Percentiles rank a stretch among this genome's conserved stretches.
These are phyloP conservation scores for Thysanoteuthis rhombus DNA, from an alignment of 2,888 invertebrate genomes.

Conservation along the genomic window DNA sequence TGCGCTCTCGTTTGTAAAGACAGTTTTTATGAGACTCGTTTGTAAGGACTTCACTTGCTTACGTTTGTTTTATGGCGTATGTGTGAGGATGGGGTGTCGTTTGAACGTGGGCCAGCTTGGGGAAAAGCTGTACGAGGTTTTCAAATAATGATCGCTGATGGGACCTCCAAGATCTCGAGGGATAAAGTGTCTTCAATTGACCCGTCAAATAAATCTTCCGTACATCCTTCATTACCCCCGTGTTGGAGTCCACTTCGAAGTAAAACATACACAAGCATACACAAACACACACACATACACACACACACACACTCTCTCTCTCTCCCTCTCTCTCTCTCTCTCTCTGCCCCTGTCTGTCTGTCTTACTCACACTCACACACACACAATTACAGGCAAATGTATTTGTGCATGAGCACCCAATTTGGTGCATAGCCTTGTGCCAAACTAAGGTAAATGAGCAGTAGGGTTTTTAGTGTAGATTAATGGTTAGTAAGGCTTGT, in stretches of 20 bases:
- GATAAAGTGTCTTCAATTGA: not conserved
- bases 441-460: too few species aligned
- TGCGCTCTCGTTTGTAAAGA: not conserved
- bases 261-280: not conserved
- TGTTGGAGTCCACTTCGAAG: not conserved
- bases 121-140: not conserved
- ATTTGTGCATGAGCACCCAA: too few species aligned
- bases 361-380: too few species aligned
- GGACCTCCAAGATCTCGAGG: not conserved
- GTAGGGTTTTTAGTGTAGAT: too few species aligned
- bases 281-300: too few species aligned
- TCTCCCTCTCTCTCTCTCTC: too few species aligned
- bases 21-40: not conserved
- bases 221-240: not conserved
- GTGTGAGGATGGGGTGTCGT: not conserved
- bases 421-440: too few species aligned
- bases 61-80: not conserved
- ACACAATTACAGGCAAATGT: too few species aligned
- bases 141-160: not conserved
- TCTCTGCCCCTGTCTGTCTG: too few species aligned
- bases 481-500: too few species aligned
- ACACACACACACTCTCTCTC: too few species aligned
- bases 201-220: not conserved
- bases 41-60: not conserved
- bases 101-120: not conserved